Percentiles rank a stretch among this genome's conserved stretches.
These are phyloP conservation scores for Sminthopsis crassicaudata DNA, from an alignment of 2,113 vertebrate species.

Conservation along the genomic window DNA sequence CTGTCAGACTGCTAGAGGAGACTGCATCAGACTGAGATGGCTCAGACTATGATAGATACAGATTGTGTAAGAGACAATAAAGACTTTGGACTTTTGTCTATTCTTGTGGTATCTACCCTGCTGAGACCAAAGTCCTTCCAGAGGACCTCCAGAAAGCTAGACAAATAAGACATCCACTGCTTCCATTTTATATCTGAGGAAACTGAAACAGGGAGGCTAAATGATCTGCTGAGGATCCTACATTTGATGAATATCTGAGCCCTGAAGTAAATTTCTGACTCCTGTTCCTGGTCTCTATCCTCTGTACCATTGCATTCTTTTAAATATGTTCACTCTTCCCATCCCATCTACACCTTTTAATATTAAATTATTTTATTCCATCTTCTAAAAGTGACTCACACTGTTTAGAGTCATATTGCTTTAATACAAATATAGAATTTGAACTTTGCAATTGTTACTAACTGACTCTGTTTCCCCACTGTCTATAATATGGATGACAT, in stretches of 20 bases:
- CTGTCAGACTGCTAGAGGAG: too few relatives aligned
- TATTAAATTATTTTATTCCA: not conserved
- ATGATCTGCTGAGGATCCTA: not conserved
- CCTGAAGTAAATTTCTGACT: not conserved
- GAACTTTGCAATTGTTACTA: not conserved
- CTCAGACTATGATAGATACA: too few relatives aligned
- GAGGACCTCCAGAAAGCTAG: too few relatives aligned
- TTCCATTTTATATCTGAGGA: not conserved
- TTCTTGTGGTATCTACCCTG: too few relatives aligned
- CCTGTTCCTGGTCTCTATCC: not conserved
- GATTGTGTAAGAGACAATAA: too few relatives aligned
- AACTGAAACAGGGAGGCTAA: not conserved
- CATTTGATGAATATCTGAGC: not conserved
- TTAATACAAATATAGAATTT: not conserved
- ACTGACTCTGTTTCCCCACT: not conserved
- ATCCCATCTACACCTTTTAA: fast-evolving
- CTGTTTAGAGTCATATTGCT: not conserved
- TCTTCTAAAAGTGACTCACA: not conserved
- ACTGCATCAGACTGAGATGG: too few relatives aligned
- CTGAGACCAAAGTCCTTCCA: too few relatives aligned
- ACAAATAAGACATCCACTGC: not conserved
- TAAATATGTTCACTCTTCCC: not conserved
- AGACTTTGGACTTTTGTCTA: too few relatives aligned
- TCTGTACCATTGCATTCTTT: fast-evolving
- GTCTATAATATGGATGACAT: not conserved